Conservation (phyloP, 2,888 invertebrate genomes). For the Gordius sp. region DNA sequence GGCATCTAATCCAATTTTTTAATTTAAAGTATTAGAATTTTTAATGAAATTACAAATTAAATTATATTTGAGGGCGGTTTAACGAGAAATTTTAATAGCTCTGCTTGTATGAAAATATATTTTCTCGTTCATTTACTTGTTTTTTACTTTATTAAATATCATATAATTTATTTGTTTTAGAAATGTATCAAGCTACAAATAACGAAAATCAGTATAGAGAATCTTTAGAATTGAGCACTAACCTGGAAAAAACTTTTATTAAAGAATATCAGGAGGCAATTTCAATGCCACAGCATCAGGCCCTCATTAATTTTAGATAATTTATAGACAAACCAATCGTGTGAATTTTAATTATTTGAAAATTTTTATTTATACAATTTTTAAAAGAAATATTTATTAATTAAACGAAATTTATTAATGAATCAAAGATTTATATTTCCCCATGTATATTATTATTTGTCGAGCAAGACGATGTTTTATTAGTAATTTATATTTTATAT, state of each 20-base stretch:
- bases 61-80: too few species aligned
- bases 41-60: too few species aligned
- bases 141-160: not conserved
- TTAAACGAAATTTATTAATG: too few species aligned
- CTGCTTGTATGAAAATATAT: too few species aligned
- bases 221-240: conserved; percentile 1
- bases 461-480: too few species aligned
- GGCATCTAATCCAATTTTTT: too few species aligned
- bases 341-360: not conserved
- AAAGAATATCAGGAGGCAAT: conserved; percentile 12
- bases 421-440: too few species aligned
- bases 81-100: too few species aligned
- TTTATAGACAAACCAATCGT: too few species aligned
- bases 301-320: not conserved
- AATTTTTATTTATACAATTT: not conserved
- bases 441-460: too few species aligned
- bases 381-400: not conserved
- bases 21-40: too few species aligned
- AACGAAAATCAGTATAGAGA: conserved; percentile 1
- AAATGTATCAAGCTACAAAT: conserved; percentile 10
- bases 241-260: not conserved
- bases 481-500: too few species aligned
- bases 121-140: not conserved
- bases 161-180: not conserved
- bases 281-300: not conserved